These are phyloP conservation scores for Cephus runcator DNA, from an alignment of 2,888 invertebrate species.

Conservation along the genomic window DNA sequence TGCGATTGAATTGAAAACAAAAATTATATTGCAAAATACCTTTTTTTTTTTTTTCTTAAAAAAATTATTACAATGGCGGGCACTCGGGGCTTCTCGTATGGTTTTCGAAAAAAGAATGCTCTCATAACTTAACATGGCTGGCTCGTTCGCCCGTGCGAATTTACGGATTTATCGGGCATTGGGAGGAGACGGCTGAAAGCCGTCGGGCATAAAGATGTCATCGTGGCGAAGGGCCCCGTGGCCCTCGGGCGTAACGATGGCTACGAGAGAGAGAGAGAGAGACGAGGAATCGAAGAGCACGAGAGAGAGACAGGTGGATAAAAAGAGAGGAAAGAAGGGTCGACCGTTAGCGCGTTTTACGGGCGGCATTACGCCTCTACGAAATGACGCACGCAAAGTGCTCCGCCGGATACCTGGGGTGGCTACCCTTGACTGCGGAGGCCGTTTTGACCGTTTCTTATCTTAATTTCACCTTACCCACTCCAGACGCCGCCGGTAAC, in stretches of 20 bases:
- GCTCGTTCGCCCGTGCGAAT: neutral
- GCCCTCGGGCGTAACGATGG: neutral
- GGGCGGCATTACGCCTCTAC: slow-evolving; percentile 53
- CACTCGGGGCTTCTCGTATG: neutral
- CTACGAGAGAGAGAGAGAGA: neutral
- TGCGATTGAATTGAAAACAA: neutral
- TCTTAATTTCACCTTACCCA: neutral
- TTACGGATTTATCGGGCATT: neutral
- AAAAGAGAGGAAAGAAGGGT: slow-evolving; percentile 20
- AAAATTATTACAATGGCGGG: neutral
- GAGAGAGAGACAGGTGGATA: slow-evolving; percentile 15
- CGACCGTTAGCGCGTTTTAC: slow-evolving; percentile 52
- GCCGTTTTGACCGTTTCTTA: neutral
- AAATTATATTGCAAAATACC: too few species aligned
- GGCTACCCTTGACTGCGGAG: neutral
- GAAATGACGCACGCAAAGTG: slow-evolving; percentile 55
- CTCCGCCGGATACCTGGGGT: slow-evolving; percentile 20
- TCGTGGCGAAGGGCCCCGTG: slow-evolving; percentile 2
- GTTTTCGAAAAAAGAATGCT: neutral
- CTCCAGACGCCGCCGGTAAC: neutral
- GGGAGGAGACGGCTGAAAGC: slow-evolving; percentile 3
- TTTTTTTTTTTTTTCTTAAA: neutral
- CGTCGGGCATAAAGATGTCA: slow-evolving; percentile 5
- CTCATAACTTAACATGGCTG: neutral
- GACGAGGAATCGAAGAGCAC: neutral